Percentiles rank a stretch among this genome's conserved stretches.
Conservation (phyloP, 2,888 invertebrate genomes). For the Philereme transversata region DNA sequence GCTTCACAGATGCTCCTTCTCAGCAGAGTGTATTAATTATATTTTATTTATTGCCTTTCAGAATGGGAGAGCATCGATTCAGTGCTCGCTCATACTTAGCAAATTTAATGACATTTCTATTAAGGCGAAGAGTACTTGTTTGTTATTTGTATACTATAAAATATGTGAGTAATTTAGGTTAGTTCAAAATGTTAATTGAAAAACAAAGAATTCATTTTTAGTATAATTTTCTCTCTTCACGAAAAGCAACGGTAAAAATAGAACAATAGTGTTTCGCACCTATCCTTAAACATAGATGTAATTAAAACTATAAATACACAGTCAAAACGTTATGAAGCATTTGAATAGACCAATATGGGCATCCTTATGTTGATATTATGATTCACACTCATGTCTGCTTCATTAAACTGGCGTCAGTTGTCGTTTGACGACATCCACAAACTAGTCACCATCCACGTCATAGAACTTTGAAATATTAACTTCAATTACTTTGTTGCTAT, state of each 20-base stretch:
- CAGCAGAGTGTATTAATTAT: too few relatives aligned
- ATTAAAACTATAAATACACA: not conserved
- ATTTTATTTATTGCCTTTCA: too few relatives aligned
- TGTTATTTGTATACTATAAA: too few relatives aligned
- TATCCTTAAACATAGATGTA: not conserved
- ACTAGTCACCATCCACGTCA: slow-evolving; percentile 7
- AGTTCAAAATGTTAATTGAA: not conserved
- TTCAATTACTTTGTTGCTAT: slow-evolving; percentile 62
- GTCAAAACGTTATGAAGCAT: slow-evolving; percentile 10
- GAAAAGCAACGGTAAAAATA: not conserved
- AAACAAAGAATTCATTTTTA: not conserved
- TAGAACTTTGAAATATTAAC: slow-evolving; percentile 41
- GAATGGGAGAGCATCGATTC: too few relatives aligned
- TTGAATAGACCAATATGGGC: slow-evolving; percentile 8
- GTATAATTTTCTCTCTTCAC: not conserved
- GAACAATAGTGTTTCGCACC: not conserved
- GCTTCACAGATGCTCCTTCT: too few relatives aligned
- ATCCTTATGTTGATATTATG: slow-evolving; percentile 43
- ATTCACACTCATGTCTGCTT: slow-evolving; percentile 55
- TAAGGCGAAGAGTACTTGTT: too few relatives aligned
- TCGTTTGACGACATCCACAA: slow-evolving; percentile 46
- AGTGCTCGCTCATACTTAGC: too few relatives aligned
- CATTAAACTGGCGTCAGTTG: slow-evolving; percentile 22
- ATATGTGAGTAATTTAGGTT: too few relatives aligned
- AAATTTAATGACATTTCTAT: too few relatives aligned